phyloP scores from a whole-genome alignment of 2,888 invertebrate species.

The Acronicta aceris region DNA sequence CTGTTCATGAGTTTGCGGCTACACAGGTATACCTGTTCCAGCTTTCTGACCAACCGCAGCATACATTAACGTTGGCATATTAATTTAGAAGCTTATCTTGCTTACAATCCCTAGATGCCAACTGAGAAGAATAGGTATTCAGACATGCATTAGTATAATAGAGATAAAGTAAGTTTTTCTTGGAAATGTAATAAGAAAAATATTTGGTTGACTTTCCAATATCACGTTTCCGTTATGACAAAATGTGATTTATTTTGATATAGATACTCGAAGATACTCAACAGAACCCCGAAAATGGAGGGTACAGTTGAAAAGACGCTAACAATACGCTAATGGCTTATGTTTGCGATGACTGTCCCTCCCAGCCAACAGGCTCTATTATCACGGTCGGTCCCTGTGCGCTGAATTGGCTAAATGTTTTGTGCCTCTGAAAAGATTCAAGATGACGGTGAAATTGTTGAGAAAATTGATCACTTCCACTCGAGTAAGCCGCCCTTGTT shows the following conservation, averaged over 20 bases:
- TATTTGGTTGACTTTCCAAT: conserved; percentile 25
- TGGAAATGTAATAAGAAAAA: conserved; percentile 9
- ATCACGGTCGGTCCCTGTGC: conserved; percentile 80
- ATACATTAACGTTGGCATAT: conserved; percentile 56
- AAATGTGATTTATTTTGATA: conserved; percentile 58
- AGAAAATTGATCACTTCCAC: conserved; percentile 88
- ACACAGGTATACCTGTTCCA: conserved; percentile 62
- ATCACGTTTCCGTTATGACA: conserved; percentile 34
- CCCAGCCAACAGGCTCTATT: conserved; percentile 84
- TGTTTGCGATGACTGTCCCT: conserved; percentile 86
- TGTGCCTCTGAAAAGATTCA: conserved; percentile 86
- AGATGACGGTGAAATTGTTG: conserved; percentile 88
- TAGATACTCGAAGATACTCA: conserved; percentile 68
- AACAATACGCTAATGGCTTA: conserved; percentile 87
- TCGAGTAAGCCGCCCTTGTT: conserved; percentile 76
- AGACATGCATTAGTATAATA: neutral
- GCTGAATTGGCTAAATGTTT: conserved; percentile 88
- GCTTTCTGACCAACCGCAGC: conserved; percentile 61
- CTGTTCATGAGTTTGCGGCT: conserved; percentile 69
- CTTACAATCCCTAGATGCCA: conserved; percentile 15
- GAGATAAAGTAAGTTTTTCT: neutral
- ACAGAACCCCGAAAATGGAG: conserved; percentile 71
- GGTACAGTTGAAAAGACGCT: conserved; percentile 78
- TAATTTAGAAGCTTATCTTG: conserved; percentile 44
- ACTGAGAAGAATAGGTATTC: neutral